Percentiles rank a stretch among this genome's conserved stretches.
Evolutionary conservation across 2,113 vertebrate species (phyloP).

Genomic region (Cavia porcellus): DNA sequence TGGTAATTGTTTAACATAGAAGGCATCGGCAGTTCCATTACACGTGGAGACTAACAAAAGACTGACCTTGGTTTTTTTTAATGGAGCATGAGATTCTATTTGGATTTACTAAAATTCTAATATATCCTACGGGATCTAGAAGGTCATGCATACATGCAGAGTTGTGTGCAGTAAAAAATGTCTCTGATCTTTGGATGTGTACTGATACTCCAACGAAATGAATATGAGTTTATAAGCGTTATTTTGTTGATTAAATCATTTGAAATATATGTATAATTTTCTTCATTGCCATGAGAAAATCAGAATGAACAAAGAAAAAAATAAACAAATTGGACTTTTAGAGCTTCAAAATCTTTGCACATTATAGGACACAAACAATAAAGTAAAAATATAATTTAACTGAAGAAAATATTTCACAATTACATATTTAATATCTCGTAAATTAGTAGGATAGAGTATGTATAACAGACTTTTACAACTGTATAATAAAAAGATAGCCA

Average conservation of each 20-base stretch:
- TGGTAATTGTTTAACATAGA: neutral
- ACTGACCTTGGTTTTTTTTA: neutral
- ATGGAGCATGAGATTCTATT: neutral
- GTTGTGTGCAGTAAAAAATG: neutral
- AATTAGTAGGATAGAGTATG: neutral
- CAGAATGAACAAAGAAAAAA: neutral
- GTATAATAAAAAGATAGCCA: neutral
- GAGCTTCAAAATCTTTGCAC: neutral
- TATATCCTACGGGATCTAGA: neutral
- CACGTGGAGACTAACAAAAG: neutral
- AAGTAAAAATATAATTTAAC: neutral
- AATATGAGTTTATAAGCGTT: neutral
- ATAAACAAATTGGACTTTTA: neutral
- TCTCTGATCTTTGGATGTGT: neutral
- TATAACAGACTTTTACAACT: neutral
- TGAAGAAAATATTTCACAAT: neutral
- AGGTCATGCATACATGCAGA: neutral
- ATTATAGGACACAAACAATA: neutral
- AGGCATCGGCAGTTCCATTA: neutral
- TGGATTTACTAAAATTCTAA: neutral
- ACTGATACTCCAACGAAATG: neutral
- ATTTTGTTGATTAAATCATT: neutral
- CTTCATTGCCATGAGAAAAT: neutral
- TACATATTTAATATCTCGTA: neutral
- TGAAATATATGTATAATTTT: neutral